Evolutionary conservation across 1,140 invertebrate genomes (phyloP).

Genomic region (Hyles euphorbiae): DNA sequence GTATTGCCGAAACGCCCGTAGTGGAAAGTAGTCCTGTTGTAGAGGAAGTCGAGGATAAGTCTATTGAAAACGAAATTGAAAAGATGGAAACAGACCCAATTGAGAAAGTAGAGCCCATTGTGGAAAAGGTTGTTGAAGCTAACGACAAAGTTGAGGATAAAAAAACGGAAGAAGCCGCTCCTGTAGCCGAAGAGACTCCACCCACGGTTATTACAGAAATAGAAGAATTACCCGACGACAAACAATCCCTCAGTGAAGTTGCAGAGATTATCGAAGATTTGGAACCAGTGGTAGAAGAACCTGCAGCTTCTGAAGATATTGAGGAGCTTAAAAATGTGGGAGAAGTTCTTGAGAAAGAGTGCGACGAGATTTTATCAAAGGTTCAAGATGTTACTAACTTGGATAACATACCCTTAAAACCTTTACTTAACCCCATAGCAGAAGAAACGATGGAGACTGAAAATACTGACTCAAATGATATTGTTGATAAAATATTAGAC

Average conservation of each 20-base stretch:
- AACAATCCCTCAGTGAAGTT: constrained; percentile 35
- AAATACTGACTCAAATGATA: constrained; percentile 53
- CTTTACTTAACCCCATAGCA: constrained; percentile 50
- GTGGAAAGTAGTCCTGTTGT: constrained; percentile 35
- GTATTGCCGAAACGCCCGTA: constrained; percentile 28
- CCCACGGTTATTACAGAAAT: constrained; percentile 51
- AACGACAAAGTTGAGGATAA: constrained; percentile 12
- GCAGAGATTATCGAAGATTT: constrained; percentile 51
- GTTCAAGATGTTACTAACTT: constrained; percentile 64
- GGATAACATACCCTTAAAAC: constrained; percentile 57
- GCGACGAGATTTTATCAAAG: constrained; percentile 64
- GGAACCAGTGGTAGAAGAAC: constrained; percentile 59
- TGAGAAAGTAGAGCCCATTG: constrained; percentile 1
- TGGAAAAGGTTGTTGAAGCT: no score
- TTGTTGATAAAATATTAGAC: constrained; percentile 58
- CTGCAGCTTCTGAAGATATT: constrained; percentile 43
- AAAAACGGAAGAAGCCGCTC: constrained; percentile 14
- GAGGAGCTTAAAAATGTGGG: constrained; percentile 60
- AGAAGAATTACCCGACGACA: constrained; percentile 48
- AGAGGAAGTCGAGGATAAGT: constrained; percentile 31
- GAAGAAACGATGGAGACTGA: constrained; percentile 65
- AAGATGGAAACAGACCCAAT: constrained; percentile 32
- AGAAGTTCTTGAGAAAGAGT: constrained; percentile 63
- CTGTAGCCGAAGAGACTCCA: constrained; percentile 44
- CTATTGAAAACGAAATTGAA: constrained; percentile 18